Base-by-base conservation (phyloP, 2,113 vertebrate genomes). In the Tiliqua scincoides region DNA sequence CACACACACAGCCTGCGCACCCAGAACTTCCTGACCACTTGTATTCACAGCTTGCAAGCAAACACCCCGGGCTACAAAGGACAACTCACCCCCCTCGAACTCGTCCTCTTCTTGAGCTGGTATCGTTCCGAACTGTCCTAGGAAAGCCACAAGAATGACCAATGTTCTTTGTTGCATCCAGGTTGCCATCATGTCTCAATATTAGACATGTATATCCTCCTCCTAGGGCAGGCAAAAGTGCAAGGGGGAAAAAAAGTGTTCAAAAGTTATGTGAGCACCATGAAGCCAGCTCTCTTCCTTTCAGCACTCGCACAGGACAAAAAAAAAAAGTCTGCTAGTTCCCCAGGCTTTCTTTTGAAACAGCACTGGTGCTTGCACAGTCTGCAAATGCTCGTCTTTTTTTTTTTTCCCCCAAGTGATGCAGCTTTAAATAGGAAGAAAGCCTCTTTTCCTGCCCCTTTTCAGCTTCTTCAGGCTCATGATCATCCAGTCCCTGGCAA, bases 361-460 rank as follows among this genome's bases (percentile, higher is more conserved):
- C 94, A 96, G 95, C 95, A 94, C 95, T 94, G 92, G 35, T 94
- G 94, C 95, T 94, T 75, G 94, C 87, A 90, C 94, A 90, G 93
- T 93, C 95, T 96, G 96, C 91, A 91, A 94, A 92, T 95, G 65
- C 91, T 96, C 95, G 93, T 95, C 96, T 90, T 40, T 21, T 8
- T 27, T 9, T 43, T 15, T 52, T 14, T n/a, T 7, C 43, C 14
- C 21, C 57, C 95, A 93, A 95, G 96, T 94, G 95, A 96, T 94
- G 96, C 96, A 94, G 96, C 96, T 97, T 97, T 97, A 97, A 97
- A 97, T 97, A 96, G 96, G 95, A 97, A 96, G 96, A 97, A 96
- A 95, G 95, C 96, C 96, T 95, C 94, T 97, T 96, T 97, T 96
- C 97, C 97, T 96, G 97, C 97, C 97, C 97, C 96, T 95, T 97